These are phyloP conservation scores for Phasianus colchicus DNA, from an alignment of 2,113 vertebrate species.

Conservation along the genomic window DNA sequence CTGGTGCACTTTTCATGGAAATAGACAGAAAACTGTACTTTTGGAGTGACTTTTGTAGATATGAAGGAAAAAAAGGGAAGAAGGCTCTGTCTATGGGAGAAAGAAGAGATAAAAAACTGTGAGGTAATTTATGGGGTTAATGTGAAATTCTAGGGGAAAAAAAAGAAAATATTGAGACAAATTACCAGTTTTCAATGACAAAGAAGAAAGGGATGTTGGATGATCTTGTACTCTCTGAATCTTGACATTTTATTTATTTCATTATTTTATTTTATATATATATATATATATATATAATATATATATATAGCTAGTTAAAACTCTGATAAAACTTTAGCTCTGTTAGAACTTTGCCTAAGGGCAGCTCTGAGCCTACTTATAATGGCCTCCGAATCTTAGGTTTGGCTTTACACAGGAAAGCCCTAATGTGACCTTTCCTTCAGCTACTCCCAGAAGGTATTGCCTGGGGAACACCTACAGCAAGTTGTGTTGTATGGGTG, in stretches of 20 bases:
- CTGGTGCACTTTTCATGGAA: no score
- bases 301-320: background rate
- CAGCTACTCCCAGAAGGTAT: background rate
- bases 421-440: background rate
- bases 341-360: background rate
- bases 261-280: background rate
- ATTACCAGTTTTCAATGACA: background rate
- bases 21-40: no score
- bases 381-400: background rate
- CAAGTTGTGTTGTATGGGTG: background rate
- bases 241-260: background rate
- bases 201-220: background rate
- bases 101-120: background rate
- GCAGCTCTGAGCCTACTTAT: background rate
- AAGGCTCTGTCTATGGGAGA: no score
- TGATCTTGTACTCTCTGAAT: background rate
- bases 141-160: background rate
- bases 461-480: background rate
- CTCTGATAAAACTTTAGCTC: background rate
- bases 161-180: background rate
- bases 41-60: background rate
- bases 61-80: background rate
- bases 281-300: background rate
- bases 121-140: background rate
- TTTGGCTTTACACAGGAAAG: background rate